Evolutionary conservation across 2,113 vertebrate species (phyloP).

Genomic region (Jaculus jaculus): DNA sequence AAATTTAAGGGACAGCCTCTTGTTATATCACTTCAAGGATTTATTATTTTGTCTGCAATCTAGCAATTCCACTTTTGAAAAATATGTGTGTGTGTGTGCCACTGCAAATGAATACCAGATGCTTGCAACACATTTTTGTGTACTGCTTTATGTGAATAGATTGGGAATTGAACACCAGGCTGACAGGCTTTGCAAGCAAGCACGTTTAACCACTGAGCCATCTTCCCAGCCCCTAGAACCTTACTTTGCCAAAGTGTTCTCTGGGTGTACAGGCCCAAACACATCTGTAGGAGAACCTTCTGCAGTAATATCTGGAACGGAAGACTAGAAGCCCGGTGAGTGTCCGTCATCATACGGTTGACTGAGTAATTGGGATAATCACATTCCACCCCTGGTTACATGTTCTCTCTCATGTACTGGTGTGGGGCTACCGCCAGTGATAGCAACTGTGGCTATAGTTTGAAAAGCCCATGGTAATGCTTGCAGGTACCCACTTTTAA

Average conservation of each 20-base stretch:
- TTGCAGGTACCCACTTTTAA: neutral
- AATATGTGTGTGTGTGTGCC: no score
- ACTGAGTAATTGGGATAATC: neutral
- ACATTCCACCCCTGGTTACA: no score
- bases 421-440: neutral
- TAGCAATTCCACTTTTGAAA: neutral
- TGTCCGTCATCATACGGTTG: neutral
- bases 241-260: neutral
- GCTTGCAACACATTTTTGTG: no score
- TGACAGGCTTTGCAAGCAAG: no score
- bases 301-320: neutral
- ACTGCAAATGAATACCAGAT: no score
- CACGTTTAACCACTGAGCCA: no score
- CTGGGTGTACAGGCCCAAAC: neutral
- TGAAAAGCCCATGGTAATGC: neutral
- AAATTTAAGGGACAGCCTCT: conserved; percentile 5
- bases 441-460: neutral
- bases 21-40: neutral
- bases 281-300: neutral
- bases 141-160: no score
- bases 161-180: no score
- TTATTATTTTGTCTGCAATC: neutral
- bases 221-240: no score
- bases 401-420: no score
- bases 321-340: neutral